Base-by-base conservation (phyloP, 2,113 vertebrate species). In the Malurus alboscapulatus region DNA sequence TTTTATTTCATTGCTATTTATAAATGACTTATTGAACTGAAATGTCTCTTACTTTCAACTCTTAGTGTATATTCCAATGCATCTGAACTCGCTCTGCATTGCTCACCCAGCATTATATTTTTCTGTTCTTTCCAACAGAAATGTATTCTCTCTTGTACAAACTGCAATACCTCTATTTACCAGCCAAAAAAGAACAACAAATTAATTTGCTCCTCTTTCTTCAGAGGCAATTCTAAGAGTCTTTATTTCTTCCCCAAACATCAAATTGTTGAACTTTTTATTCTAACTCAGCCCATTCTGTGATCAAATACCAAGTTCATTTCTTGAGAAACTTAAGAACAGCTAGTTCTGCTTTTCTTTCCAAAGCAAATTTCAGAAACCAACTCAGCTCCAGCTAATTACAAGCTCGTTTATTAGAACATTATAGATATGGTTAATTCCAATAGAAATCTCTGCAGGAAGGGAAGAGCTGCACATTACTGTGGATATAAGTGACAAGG, bases 1-100 rank as follows among this genome's bases (percentile, higher is more conserved):
- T 68, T 91, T 94, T 75, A 82, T 84, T 95, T 95, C 91, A 92
- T 34, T 76, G 88, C 21, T 94, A 87, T 91, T 96, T 88, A 92
- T 85, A 95, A 93, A 59, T 86, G 47, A 94, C 32, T 86, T 95
- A 76, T 51, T 10, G 36, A 95, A 81, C 58, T 19, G 51, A 91
- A 95, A 88, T 12, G 24, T 58, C 47, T 90, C 92, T 73, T 80
- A 80, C 40, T 67, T 91, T 81, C 68, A 94, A 65, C 40, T 83
- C 69, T 59, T 26, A 22, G 42, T 24, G 36, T 36, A n/a, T 44
- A 59, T 66, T 57, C 53, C 57, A 92, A 26, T 6, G 74, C 36
- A 78, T 89, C 44, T 62, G 44, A 73, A 73, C 57, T 50, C 58
- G 22, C 24, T 25, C 34, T 7, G 6, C 55, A 27, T 74, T 62